phyloP scores from a whole-genome alignment of 2,888 invertebrate species.

The Sarcophaga caerulescens region DNA sequence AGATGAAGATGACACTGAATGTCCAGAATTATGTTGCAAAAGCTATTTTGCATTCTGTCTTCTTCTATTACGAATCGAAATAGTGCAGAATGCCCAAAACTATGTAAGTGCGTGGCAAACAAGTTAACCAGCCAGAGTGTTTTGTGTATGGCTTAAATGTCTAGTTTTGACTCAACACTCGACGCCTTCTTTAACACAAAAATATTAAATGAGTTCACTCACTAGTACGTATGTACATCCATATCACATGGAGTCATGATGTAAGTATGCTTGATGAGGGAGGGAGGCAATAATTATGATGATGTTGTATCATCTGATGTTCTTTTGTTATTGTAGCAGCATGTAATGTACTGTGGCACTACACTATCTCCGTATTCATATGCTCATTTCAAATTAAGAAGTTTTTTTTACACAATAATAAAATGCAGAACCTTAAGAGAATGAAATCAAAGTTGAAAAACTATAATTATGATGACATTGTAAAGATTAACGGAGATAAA shows the following conservation, averaged over 20 bases:
- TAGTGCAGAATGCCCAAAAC: not conserved
- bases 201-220: slow-evolving; percentile 46
- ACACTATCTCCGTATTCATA: slow-evolving; percentile 36
- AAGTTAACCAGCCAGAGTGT: not conserved
- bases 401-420: not conserved
- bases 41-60: slow-evolving; percentile 44
- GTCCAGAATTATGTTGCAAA: slow-evolving; percentile 52
- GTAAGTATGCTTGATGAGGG: not conserved
- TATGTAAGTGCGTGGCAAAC: not conserved
- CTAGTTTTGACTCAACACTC: slow-evolving; percentile 49
- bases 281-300: slow-evolving; percentile 12
- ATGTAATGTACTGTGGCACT: slow-evolving; percentile 20
- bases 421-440: slow-evolving; percentile 21
- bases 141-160: slow-evolving; percentile 56
- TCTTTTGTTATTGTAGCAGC: slow-evolving; percentile 12
- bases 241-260: too few relatives aligned
- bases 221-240: too few relatives aligned
- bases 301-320: not conserved
- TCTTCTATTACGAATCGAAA: not conserved
- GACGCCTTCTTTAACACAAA: slow-evolving; percentile 32
- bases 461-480: too few relatives aligned
- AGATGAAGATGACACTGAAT: slow-evolving; percentile 19
- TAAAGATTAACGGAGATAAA: too few relatives aligned
- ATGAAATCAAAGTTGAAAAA: not conserved
- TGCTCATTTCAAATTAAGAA: slow-evolving; percentile 1